Base-by-base conservation (phyloP, 2,113 vertebrate species). In the Xenopus borealis region DNA sequence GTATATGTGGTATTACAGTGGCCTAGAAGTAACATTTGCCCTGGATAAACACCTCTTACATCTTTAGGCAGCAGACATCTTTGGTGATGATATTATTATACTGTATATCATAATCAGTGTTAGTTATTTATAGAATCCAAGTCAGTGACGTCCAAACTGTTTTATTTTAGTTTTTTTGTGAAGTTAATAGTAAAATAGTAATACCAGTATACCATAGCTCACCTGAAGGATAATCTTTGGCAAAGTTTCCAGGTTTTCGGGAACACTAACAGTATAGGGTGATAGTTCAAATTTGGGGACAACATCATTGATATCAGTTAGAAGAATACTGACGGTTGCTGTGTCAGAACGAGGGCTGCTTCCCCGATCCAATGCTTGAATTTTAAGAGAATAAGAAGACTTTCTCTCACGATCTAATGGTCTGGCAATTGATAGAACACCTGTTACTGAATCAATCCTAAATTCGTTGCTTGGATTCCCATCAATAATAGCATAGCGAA, bases 231-330 rank as follows among this genome's bases (percentile, higher is more conserved):
- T 89, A 78, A 89, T 89, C 69, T 87, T 92, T 0, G 95, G 96
- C 3, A 97, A 89, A 0, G 57, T 84, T 79, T 82, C 88, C 68
- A 94, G 74, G 84, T 98, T 98, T 86, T 99, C 97, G 1, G 92
- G 91, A 20, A 98, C 89, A 0, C 87, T 91, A 27, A 98, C 87
- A 0, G 89, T 87, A 83, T 99, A 98, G 0, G 96, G 95, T 13
- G 96, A 97, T 11, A 96, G 89, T 82, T 98, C 94, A 70, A 99
- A 98, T 0, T 81, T 72, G 0, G 97, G 97, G 0, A 91, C 19
- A 62, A 94, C 96, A 82, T 99, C 97, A 27, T 98, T 99, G 4
- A 93, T 83, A 0, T 99, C 97, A 78, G 91, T 78, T 68, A 99
- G 81, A 13, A 93, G 76, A 1, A 99, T 87, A 81, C 83, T 93